Base-by-base conservation (phyloP, 1,140 invertebrate genomes). In the Apis cerana region DNA sequence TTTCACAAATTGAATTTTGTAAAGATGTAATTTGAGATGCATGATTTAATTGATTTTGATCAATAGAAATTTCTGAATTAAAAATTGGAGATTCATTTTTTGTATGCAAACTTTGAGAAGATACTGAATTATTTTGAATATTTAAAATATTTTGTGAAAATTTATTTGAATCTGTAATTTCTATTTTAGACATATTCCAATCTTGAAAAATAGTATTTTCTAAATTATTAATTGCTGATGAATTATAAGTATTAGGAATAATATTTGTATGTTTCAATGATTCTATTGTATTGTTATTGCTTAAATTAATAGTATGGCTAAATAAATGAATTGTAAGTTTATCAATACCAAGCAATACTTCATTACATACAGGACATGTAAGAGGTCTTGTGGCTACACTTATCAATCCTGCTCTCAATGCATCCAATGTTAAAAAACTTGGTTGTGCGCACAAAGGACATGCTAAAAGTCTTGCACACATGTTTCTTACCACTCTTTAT, bases 261-360 rank as follows among this genome's bases (percentile, higher is more conserved):
- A 75, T 74, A 48, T 83, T 65, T 23, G 33, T n/a, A 54, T 58
- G 77, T 64, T 88, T 88, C 1, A 75, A 67, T 33, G 58, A 23
- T 1, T 83, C 86, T 21, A 33, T 56, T 54, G 84, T 70, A 62
- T 81, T 81, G 56, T 83, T 85, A n/a, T 64, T 84, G 50, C 75
- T 87, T 21, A 90, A 72, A 77, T 85, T 91, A 23, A 94, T 93
- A 4, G 95, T 95, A 91, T 97, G 97, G 50, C 95, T 96, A 88
- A 97, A 97, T 82, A 98, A 92, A 93, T 98, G 97, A 89, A 97
- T 97, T 2, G 97, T 97, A n/a, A 97, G 94, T 93, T 98, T 97
- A 92, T 97, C 97, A 75, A 98, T 95, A 7, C 97, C 97, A 74
- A 95, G 92, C 11, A 97, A 93, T 77, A 96, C 92, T 89, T 97